These are phyloP conservation scores for Zoanthus sansibaricus DNA, from an alignment of 92 coral and sea anemone species.

Conservation along the genomic window DNA sequence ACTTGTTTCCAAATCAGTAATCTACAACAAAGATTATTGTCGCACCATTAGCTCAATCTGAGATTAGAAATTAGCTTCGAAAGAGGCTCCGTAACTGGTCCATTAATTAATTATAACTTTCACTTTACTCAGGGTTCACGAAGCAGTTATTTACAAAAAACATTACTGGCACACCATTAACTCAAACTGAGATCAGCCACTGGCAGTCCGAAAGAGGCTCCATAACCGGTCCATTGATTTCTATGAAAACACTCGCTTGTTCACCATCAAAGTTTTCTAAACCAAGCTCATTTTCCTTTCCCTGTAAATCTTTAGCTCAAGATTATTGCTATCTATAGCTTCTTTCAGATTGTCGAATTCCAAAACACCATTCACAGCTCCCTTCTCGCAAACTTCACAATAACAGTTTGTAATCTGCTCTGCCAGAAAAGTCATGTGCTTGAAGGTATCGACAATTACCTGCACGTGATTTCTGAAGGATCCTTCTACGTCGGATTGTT, in stretches of 20 bases:
- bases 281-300: constrained; percentile 14
- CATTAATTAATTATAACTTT: too few species aligned
- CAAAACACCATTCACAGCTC: not conserved
- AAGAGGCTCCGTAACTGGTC: not conserved
- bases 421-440: constrained; percentile 33
- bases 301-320: not conserved
- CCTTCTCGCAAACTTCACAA: constrained; percentile 32
- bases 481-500: constrained; percentile 18
- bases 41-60: not conserved
- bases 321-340: not conserved
- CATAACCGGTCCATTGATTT: too few species aligned
- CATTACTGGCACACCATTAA: not conserved
- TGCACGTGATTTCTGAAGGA: constrained; percentile 22
- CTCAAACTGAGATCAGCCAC: not conserved
- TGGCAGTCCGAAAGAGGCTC: not conserved
- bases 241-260: not conserved
- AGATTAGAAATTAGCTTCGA: not conserved
- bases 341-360: not conserved
- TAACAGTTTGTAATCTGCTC: constrained; percentile 12
- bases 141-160: too few species aligned
- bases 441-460: constrained; percentile 26
- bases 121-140: too few species aligned
- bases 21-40: not conserved
- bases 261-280: not conserved
- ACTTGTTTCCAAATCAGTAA: too few species aligned